These are phyloP conservation scores for Dicaeum eximium DNA, from an alignment of 2,113 vertebrate genomes.

Conservation along the genomic window DNA sequence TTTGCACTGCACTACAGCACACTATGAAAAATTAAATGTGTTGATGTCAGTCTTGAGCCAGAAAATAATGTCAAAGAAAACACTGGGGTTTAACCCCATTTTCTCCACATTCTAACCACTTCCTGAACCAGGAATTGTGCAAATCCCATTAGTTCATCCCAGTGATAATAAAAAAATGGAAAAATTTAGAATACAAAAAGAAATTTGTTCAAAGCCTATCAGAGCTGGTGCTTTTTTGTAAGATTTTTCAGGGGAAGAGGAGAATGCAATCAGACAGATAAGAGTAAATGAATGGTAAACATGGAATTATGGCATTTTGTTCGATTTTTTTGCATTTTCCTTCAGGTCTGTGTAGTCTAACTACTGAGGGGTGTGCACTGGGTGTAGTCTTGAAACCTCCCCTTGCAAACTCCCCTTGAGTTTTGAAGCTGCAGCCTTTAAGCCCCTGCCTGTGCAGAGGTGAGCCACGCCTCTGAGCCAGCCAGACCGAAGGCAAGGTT, in stretches of 20 bases:
- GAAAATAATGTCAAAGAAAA: background rate
- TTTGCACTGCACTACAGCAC: background rate
- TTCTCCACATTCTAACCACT: background rate
- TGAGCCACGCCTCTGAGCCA: background rate
- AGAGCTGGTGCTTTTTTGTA: background rate
- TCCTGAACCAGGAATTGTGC: background rate
- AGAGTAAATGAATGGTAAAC: background rate
- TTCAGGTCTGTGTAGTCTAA: background rate
- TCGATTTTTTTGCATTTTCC: background rate
- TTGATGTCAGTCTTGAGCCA: background rate
- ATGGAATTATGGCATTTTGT: background rate
- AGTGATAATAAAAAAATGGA: background rate
- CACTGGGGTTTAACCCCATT: background rate
- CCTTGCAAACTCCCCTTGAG: background rate
- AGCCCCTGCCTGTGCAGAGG: background rate
- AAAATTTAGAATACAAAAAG: background rate
- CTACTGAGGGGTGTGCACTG: too few species aligned
- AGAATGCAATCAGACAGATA: background rate
- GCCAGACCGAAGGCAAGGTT: background rate
- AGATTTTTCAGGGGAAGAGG: background rate
- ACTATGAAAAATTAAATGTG: background rate
- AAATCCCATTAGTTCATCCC: background rate
- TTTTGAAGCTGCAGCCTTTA: background rate
- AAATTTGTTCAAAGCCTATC: background rate
- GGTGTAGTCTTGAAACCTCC: background rate